Conservation (phyloP, 1,140 invertebrate genomes). For the Rhysida immarginata region DNA sequence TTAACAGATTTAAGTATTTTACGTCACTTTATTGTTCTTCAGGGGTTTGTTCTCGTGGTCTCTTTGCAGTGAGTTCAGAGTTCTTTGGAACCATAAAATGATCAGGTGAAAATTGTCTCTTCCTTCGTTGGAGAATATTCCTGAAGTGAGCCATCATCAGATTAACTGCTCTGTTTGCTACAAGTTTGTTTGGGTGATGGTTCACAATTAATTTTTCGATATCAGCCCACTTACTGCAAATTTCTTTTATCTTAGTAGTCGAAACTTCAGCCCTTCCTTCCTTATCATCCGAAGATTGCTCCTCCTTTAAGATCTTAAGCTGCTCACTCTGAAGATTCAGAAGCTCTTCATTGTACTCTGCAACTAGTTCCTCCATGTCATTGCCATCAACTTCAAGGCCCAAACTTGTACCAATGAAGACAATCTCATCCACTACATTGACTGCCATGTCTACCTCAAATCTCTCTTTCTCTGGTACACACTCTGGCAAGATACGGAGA, state of each 20-base stretch:
- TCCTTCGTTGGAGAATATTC: constrained; percentile 8
- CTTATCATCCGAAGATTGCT: not conserved
- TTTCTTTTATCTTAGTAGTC: constrained; percentile 6
- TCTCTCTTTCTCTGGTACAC: constrained; percentile 5
- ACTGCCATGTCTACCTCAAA: not conserved
- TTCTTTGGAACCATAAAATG: not conserved
- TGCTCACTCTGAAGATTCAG: constrained; percentile 6
- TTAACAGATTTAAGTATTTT: no score
- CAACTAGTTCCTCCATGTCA: constrained; percentile 2
- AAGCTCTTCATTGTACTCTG: constrained; percentile 9
- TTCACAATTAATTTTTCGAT: constrained; percentile 1
- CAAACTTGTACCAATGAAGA: constrained; percentile 8
- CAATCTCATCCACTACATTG: constrained; percentile 9
- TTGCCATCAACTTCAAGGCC: constrained; percentile 9
- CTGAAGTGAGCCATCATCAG: not conserved
- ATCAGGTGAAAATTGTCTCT: not conserved
- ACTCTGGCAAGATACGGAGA: constrained; percentile 1
- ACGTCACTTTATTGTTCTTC: no score
- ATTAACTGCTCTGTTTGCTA: not conserved
- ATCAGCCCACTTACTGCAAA: constrained; percentile 8
- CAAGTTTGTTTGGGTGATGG: not conserved
- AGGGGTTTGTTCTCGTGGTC: not conserved
- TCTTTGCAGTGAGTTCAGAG: not conserved
- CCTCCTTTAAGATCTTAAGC: constrained; percentile 1
- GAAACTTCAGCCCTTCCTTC: not conserved